Conservation (phyloP, 2,797 vertebrate species). For the Spizella passerina region DNA sequence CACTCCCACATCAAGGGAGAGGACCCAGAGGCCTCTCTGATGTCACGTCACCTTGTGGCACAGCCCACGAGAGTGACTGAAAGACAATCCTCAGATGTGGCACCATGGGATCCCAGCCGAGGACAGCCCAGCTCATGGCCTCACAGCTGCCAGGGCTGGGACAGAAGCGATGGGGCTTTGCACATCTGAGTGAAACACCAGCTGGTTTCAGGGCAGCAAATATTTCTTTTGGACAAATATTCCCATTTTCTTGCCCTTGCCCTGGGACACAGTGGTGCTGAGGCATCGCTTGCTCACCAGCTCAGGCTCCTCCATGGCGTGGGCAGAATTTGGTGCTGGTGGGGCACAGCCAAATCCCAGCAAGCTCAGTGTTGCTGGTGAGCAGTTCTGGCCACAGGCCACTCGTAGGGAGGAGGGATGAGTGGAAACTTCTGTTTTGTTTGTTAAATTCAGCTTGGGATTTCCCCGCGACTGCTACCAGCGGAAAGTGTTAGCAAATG, state of each 20-base stretch:
- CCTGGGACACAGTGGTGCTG: accelerated
- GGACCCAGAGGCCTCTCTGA: background rate
- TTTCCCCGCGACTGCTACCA: background rate
- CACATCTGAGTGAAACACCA: accelerated
- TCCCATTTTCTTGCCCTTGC: background rate
- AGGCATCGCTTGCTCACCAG: background rate
- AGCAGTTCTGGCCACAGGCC: background rate
- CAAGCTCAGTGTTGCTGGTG: accelerated
- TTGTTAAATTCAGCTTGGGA: constrained; percentile 9
- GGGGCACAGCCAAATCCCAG: background rate
- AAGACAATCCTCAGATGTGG: background rate
- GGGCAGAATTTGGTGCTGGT: background rate
- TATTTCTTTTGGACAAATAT: background rate
- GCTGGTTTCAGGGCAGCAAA: background rate
- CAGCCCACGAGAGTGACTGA: background rate
- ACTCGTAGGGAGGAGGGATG: background rate
- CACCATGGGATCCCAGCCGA: background rate
- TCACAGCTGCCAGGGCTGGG: accelerated
- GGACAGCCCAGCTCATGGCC: background rate
- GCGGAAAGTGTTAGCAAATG: constrained; percentile 5
- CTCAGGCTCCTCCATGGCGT: accelerated
- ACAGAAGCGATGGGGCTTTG: background rate
- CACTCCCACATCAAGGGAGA: background rate
- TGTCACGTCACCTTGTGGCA: background rate
- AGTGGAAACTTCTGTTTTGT: background rate